These are phyloP conservation scores for Heliconius charithonia DNA, from an alignment of 2,888 invertebrate genomes.

Conservation along the genomic window DNA sequence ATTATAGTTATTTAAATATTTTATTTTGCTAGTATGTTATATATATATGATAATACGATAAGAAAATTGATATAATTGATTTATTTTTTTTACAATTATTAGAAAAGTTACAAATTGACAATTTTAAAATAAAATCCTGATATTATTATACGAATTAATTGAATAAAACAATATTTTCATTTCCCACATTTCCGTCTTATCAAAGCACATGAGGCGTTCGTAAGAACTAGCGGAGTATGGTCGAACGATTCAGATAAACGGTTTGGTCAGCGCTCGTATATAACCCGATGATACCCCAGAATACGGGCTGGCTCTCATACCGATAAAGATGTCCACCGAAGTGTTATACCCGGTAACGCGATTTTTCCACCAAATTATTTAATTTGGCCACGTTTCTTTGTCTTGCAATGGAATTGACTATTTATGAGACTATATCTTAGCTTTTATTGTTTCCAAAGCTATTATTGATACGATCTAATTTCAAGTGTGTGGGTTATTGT, in stretches of 20 bases:
- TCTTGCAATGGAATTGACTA: constrained; percentile 15
- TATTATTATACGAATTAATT: not conserved
- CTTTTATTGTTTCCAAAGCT: constrained; percentile 3
- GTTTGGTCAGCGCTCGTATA: constrained; percentile 67
- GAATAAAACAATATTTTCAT: constrained; percentile 8
- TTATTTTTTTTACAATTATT: not conserved
- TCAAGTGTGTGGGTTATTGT: not conserved
- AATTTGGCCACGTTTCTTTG: constrained; percentile 34
- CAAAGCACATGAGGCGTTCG: constrained; percentile 24
- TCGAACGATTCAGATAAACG: constrained; percentile 75
- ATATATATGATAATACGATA: not conserved
- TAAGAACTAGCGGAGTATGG: constrained; percentile 65
- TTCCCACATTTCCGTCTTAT: constrained; percentile 4
- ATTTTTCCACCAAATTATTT: constrained; percentile 43
- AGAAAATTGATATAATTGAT: not conserved
- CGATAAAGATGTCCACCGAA: constrained; percentile 68
- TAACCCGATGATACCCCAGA: constrained; percentile 49
- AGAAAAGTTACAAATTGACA: not conserved
- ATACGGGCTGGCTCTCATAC: constrained; percentile 49
- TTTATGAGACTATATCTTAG: constrained; percentile 17
- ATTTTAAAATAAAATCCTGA: not conserved
- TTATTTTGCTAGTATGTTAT: too few relatives aligned
- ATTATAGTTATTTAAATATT: not conserved
- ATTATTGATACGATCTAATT: constrained; percentile 19
- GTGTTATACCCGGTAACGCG: constrained; percentile 51